A percentile compares a stretch with the other conserved stretches of the same genome.
Evolutionary conservation across 2,113 vertebrate species (phyloP).

Genomic region (Rhinichthys klamathensis): DNA sequence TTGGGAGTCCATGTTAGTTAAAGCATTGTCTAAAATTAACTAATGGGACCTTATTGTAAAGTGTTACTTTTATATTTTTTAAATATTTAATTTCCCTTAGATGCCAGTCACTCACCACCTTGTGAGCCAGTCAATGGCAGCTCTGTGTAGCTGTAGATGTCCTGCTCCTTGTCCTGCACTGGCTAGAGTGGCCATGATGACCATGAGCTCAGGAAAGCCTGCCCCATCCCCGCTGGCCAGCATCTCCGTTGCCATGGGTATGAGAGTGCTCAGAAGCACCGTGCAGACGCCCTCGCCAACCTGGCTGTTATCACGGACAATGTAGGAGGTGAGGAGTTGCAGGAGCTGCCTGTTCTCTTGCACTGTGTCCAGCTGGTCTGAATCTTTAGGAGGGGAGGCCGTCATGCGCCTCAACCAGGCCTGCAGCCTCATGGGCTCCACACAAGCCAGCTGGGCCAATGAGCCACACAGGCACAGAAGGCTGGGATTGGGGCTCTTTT

Average conservation of each 20-base stretch:
- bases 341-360: slow-evolving; percentile 96
- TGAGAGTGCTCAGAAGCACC: slow-evolving; percentile 92
- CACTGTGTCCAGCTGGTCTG: slow-evolving; percentile 90
- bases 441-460: slow-evolving; percentile 93
- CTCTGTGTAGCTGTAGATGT: slow-evolving; percentile 93
- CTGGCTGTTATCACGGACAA: slow-evolving; percentile 98
- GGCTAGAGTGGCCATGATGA: slow-evolving; percentile 96
- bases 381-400: slow-evolving; percentile 89
- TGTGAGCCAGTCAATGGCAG: slow-evolving; percentile 93
- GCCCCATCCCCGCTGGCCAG: slow-evolving; percentile 91
- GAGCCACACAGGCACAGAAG: slow-evolving; percentile 92
- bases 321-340: slow-evolving; percentile 92
- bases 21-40: no score
- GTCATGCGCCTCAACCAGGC: slow-evolving; percentile 98
- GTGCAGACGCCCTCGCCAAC: slow-evolving; percentile 98
- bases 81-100: no score
- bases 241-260: slow-evolving; percentile 98
- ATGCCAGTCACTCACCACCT: slow-evolving; percentile 85
- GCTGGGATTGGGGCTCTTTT: slow-evolving; percentile 96
- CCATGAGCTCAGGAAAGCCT: slow-evolving; percentile 97
- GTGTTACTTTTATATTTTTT: no score
- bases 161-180: slow-evolving; percentile 95
- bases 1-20: no score
- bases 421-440: slow-evolving; percentile 88
- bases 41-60: no score